phyloP scores from a whole-genome alignment of 2,888 invertebrate genomes.

The Phlogophora meticulosa region DNA sequence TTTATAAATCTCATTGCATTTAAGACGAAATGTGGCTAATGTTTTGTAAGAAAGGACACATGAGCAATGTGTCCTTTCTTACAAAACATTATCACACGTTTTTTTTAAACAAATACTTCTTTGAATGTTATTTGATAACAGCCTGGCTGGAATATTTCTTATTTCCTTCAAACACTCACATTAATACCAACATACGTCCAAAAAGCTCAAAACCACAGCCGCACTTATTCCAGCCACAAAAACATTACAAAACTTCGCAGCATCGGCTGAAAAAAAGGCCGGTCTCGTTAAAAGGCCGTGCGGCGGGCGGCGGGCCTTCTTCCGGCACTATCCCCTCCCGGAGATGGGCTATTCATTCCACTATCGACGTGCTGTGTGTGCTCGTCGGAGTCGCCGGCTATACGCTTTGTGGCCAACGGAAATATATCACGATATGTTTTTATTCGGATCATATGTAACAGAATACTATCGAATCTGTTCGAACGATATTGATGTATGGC shows the following conservation, averaged over 20 bases:
- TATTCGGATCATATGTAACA: constrained; percentile 58
- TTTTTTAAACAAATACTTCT: neutral
- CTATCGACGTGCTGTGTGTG: constrained; percentile 75
- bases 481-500: constrained; percentile 44
- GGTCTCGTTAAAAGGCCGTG: constrained; percentile 79
- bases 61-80: neutral
- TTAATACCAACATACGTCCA: constrained; percentile 16
- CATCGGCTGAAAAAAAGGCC: constrained; percentile 72
- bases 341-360: constrained; percentile 84
- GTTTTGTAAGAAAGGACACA: too few species aligned
- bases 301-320: constrained; percentile 69
- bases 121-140: neutral
- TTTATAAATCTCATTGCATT: neutral
- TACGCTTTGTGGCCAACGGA: constrained; percentile 64
- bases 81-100: too few species aligned
- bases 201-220: constrained; percentile 48
- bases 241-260: constrained; percentile 63
- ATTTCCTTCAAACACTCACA: constrained; percentile 10
- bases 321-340: constrained; percentile 82
- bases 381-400: constrained; percentile 64
- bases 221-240: constrained; percentile 62
- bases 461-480: constrained; percentile 49
- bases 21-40: neutral
- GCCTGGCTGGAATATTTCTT: neutral
- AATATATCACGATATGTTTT: constrained; percentile 65